These are phyloP conservation scores for Troglohyphantes excavatus DNA, from an alignment of 2,888 invertebrate species.

Conservation along the genomic window DNA sequence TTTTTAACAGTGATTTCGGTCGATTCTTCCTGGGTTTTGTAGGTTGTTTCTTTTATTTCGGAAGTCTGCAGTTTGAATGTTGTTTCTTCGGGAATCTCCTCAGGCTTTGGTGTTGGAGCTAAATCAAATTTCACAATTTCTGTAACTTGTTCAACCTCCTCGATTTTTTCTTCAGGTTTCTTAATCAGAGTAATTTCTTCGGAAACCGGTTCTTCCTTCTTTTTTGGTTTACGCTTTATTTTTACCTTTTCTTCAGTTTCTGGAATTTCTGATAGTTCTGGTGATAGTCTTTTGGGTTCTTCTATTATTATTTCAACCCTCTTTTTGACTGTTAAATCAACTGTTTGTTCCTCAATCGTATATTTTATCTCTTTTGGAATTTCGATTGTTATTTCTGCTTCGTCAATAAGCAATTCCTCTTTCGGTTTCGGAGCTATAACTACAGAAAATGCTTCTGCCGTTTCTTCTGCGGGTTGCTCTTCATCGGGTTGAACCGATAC, in stretches of 20 bases:
- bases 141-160: constrained; percentile 23
- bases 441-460: constrained; percentile 67
- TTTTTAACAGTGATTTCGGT: constrained; percentile 76
- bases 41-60: constrained; percentile 26
- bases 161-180: constrained; percentile 43
- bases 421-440: constrained; percentile 37
- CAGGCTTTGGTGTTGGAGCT: constrained; percentile 9
- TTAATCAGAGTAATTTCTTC: constrained; percentile 64
- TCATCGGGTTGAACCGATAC: constrained; percentile 36
- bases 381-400: constrained; percentile 55
- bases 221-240: constrained; percentile 85
- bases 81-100: constrained; percentile 45
- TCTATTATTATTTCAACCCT: constrained; percentile 30
- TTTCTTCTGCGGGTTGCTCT: constrained; percentile 28
- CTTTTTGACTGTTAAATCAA: constrained; percentile 77
- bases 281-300: constrained; percentile 31
- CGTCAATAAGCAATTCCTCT: constrained; percentile 26
- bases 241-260: constrained; percentile 83
- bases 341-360: constrained; percentile 72
- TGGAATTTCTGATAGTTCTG: constrained; percentile 41
- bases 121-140: constrained; percentile 29
- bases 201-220: constrained; percentile 82
- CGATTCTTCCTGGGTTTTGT: constrained; percentile 61
- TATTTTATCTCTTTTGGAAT: constrained; percentile 49
- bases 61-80: constrained; percentile 29